phyloP scores from a whole-genome alignment of 2,113 vertebrate genomes.

The Cochlearius cochlearius region DNA sequence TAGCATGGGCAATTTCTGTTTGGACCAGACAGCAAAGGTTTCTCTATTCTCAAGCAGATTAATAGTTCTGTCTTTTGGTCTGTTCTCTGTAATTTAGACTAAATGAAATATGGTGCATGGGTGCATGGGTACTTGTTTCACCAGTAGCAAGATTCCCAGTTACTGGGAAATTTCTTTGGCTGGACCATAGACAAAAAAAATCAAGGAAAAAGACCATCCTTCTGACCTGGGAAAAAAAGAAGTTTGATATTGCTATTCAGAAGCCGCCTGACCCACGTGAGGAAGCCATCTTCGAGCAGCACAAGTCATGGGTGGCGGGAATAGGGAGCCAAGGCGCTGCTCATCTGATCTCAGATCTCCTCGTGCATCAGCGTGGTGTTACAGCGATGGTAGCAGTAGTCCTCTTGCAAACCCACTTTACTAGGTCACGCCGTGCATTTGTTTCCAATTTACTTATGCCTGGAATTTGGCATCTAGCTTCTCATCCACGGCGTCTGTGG shows the following conservation, averaged over 20 bases:
- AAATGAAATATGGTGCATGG: not conserved
- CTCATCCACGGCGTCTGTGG: not conserved
- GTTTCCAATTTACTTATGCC: constrained; percentile 23
- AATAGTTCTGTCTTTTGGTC: not conserved
- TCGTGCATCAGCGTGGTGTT: not conserved
- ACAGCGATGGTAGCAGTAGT: not conserved
- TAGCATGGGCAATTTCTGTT: not conserved
- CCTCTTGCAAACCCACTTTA: not conserved
- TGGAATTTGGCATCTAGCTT: not conserved
- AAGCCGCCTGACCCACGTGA: not conserved
- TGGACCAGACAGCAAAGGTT: not conserved
- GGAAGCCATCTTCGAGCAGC: not conserved
- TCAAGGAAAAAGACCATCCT: not conserved
- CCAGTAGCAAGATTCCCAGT: not conserved
- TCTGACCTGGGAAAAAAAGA: not conserved
- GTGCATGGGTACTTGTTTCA: not conserved
- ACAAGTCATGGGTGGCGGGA: too few relatives aligned
- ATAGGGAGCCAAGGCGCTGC: not conserved
- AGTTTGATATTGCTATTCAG: not conserved
- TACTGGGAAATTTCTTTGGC: not conserved
- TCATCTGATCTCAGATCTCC: not conserved
- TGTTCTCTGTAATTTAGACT: not conserved
- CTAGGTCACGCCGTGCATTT: not conserved
- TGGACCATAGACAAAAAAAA: not conserved
- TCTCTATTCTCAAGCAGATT: not conserved